Percentiles rank a stretch among this genome's conserved stretches.
Evolutionary conservation across 2,113 vertebrate species (phyloP).

Genomic region (Microtus montanus): DNA sequence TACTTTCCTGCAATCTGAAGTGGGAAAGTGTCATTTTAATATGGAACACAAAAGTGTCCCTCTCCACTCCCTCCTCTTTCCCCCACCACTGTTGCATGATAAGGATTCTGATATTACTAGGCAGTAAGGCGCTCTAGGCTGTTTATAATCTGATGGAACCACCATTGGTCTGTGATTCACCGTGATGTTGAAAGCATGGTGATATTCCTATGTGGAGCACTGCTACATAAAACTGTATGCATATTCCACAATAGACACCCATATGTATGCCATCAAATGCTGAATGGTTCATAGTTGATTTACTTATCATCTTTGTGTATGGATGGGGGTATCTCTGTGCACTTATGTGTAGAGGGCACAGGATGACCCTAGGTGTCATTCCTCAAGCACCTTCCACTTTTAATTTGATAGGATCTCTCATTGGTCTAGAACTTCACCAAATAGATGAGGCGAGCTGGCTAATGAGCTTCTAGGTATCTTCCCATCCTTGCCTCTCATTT

Average conservation of each 20-base stretch:
- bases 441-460: background rate
- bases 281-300: background rate
- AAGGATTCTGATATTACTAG: background rate
- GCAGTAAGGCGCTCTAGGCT: background rate
- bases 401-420: background rate
- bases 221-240: background rate
- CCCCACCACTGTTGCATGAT: too few relatives aligned
- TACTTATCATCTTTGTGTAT: background rate
- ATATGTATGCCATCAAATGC: background rate
- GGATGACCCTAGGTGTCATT: background rate
- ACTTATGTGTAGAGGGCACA: background rate
- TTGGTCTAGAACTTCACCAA: background rate
- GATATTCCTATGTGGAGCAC: background rate
- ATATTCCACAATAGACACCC: background rate
- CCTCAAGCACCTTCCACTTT: background rate
- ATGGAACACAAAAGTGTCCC: background rate
- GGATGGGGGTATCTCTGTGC: background rate
- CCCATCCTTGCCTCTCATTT: background rate
- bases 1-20: background rate
- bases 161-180: background rate
- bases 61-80: background rate
- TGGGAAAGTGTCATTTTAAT: background rate
- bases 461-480: background rate
- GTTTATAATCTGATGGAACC: too few relatives aligned
- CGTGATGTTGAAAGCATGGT: background rate